Conservation (phyloP, 2,113 vertebrate genomes). For the Tenrec ecaudatus region DNA sequence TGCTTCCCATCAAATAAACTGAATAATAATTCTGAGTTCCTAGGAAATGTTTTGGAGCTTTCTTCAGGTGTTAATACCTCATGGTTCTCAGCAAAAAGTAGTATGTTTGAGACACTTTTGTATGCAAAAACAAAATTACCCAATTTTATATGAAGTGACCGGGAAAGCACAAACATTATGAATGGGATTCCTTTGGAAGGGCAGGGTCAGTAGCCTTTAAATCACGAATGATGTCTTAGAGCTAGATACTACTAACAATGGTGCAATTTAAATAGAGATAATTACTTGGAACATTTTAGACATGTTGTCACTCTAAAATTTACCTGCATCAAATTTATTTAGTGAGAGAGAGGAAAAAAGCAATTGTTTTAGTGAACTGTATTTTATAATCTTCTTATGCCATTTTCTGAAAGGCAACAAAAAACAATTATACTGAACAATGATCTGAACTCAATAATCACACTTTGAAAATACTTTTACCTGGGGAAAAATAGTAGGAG, state of each 20-base stretch:
- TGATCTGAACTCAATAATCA: conserved; percentile 70
- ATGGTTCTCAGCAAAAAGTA: not conserved
- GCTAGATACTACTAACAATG: not conserved
- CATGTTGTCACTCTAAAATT: conserved; percentile 5
- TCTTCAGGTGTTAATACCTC: not conserved
- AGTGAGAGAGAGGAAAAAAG: not conserved
- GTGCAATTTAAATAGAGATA: conserved; percentile 46
- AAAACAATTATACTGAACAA: conserved; percentile 75
- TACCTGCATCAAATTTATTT: conserved; percentile 30
- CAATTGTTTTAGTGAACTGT: conserved; percentile 23
- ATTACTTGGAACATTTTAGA: conserved; percentile 12
- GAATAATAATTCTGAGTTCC: not conserved
- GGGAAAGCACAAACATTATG: not conserved
- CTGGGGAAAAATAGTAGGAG: conserved; percentile 65
- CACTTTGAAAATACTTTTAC: conserved; percentile 71
- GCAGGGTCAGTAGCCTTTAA: conserved; percentile 5
- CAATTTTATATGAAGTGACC: not conserved
- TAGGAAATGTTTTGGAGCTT: not conserved
- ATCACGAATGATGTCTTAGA: conserved; percentile 10
- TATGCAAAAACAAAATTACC: not conserved
- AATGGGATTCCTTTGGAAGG: not conserved
- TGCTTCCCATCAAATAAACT: not conserved
- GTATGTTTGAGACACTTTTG: not conserved
- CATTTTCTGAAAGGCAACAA: conserved; percentile 66
- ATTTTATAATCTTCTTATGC: conserved; percentile 53